phyloP scores from a whole-genome alignment of 2,888 invertebrate species.

The Listrodromus nycthemerus region DNA sequence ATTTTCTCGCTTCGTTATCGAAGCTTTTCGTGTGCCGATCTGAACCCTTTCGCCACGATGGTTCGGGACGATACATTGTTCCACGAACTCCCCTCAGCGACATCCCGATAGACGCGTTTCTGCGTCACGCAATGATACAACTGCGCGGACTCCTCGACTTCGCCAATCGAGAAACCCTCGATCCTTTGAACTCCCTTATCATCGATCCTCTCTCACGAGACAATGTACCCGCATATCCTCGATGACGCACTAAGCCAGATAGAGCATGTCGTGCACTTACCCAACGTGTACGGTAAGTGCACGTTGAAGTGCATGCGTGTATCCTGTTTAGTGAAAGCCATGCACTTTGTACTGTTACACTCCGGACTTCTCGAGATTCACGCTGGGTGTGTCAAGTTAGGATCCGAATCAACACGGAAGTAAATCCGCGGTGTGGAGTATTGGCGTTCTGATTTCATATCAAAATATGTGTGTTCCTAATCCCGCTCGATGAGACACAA shows the following conservation, averaged over 20 bases:
- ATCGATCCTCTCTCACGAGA: slow-evolving; percentile 53
- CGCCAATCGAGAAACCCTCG: slow-evolving; percentile 38
- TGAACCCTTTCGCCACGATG: slow-evolving; percentile 5
- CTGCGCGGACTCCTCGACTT: slow-evolving; percentile 23
- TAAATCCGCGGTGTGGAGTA: not conserved
- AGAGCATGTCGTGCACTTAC: slow-evolving; percentile 43
- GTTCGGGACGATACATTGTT: slow-evolving; percentile 27
- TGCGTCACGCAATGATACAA: slow-evolving; percentile 8
- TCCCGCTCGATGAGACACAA: not conserved
- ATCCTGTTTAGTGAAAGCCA: not conserved
- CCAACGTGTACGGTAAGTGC: slow-evolving; percentile 28
- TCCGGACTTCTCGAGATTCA: not conserved
- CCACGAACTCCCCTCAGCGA: not conserved
- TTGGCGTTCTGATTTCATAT: not conserved
- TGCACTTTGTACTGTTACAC: not conserved
- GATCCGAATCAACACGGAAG: not conserved
- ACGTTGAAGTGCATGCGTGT: slow-evolving; percentile 11
- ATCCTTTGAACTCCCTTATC: slow-evolving; percentile 51
- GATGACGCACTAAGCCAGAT: slow-evolving; percentile 50
- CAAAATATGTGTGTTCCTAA: not conserved
- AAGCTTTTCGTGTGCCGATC: slow-evolving; percentile 12
- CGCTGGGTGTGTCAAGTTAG: not conserved
- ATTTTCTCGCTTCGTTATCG: slow-evolving; percentile 24
- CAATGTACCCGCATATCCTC: slow-evolving; percentile 54
- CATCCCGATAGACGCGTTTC: slow-evolving; percentile 28